Evolutionary conservation across 2,888 invertebrate species (phyloP), one percentile per base, ranked within the genome.

Genomic region (Tinea semifulvella): DNA sequence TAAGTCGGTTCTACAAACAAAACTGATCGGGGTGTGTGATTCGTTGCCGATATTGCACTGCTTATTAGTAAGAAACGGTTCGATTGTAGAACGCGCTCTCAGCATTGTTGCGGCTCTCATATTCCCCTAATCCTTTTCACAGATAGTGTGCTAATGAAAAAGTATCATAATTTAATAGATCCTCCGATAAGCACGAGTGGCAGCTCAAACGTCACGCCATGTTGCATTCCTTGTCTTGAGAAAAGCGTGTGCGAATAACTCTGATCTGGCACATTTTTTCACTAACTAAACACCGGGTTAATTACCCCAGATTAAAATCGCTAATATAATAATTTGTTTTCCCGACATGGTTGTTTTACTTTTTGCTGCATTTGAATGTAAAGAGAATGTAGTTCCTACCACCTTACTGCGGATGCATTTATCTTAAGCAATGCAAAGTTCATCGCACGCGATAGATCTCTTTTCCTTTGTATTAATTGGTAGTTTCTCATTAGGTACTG

Each of bases 241-340:
- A 64, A 66, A 67, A 63, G 52, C 56, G 56, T 58, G 62, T 61
- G 63, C 65, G 57, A 61, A 68, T 65, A 55, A 61, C 56, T 59
- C 51, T 54, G 50, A 58, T 57, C 56, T 56, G 52, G 56, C 54
- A 58, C 53, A 54, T 60, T 66, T 68, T 66, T 67, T 58, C 54
- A 48, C 49, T 47, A 47, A 49, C 55, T 61, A 57, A 61, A 64
- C 63, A 61, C 54, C 53, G 52, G 54, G 56, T 64, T 70, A 67
- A 67, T 64, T 68, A 58, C 56, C 35, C 43, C 47, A 54, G 63
- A 67, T 69, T 58, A 56, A 50, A 55, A 68, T 65, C 64, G 53
- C 56, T 60, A 60, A 55, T 58, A 58, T 60, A 63, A 63, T 45
- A 60, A 65, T 68, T 66, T 69, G 67, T 67, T 63, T 53, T 53